Percentiles rank a stretch among this genome's conserved stretches.
Conservation (phyloP, 1,140 invertebrate genomes). For the Meloidogyne hapla region DNA sequence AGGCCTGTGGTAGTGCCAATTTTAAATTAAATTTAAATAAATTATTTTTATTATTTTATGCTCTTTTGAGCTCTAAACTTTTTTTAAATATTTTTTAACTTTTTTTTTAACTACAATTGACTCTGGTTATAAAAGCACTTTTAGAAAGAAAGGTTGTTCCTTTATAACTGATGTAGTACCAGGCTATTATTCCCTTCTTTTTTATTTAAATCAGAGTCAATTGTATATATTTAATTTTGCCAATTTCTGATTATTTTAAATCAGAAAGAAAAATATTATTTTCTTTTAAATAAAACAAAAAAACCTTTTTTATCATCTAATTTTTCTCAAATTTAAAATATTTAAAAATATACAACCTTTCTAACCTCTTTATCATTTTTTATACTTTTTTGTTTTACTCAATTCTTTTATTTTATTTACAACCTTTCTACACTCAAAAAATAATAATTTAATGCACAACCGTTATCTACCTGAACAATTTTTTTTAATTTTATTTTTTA, state of each 20-base stretch:
- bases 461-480: constrained; percentile 6
- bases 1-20: background rate
- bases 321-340: background rate
- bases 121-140: no score
- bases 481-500: background rate
- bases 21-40: background rate
- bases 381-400: constrained; percentile 11
- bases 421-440: constrained; percentile 23
- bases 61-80: background rate
- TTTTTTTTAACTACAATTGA: no score
- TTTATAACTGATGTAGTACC: no score
- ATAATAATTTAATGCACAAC: background rate
- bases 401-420: background rate
- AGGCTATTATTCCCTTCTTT: no score
- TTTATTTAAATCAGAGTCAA: no score
- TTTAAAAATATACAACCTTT: constrained; percentile 27
- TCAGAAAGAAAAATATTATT: no score
- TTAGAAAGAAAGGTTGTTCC: no score
- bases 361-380: background rate
- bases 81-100: background rate
- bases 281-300: no score
- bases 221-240: no score
- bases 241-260: no score
- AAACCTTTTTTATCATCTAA: background rate
- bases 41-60: background rate